Evolutionary conservation across 2,888 invertebrate genomes (phyloP).

Genomic region (Drosophila stalkeri): DNA sequence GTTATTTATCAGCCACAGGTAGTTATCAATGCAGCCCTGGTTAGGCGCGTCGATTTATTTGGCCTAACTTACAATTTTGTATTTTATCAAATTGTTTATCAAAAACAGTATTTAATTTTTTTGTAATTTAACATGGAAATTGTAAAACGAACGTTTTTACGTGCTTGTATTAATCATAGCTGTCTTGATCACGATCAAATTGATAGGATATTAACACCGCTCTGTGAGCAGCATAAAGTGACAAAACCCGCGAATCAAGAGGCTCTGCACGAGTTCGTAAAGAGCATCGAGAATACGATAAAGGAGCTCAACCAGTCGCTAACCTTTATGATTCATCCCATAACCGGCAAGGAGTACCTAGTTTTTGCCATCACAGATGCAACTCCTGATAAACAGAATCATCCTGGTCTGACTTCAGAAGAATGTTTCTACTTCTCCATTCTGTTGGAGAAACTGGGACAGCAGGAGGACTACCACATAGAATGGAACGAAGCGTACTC

Average conservation of each 20-base stretch:
- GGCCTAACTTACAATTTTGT: background rate
- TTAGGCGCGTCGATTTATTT: conserved; percentile 3
- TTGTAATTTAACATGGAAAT: conserved; percentile 59
- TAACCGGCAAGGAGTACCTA: conserved; percentile 58
- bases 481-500: conserved; percentile 61
- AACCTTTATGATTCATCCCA: conserved; percentile 53
- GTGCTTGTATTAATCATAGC: conserved; percentile 66
- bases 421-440: conserved; percentile 63
- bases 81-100: background rate
- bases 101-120: no score
- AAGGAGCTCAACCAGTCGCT: conserved; percentile 48
- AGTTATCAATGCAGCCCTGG: conserved; percentile 37
- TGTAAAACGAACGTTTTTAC: conserved; percentile 54
- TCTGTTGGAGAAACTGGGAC: conserved; percentile 54
- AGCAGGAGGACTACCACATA: conserved; percentile 42
- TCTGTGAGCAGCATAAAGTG: conserved; percentile 52
- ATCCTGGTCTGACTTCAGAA: conserved; percentile 55
- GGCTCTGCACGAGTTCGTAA: conserved; percentile 50
- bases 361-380: conserved; percentile 61
- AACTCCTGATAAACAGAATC: conserved; percentile 47
- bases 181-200: conserved; percentile 54
- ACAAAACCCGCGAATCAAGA: conserved; percentile 43
- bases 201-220: conserved; percentile 49
- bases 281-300: conserved; percentile 40
- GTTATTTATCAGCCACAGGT: background rate